These are phyloP conservation scores for Lithophane socia DNA, from an alignment of 2,888 invertebrate genomes.

Conservation along the genomic window DNA sequence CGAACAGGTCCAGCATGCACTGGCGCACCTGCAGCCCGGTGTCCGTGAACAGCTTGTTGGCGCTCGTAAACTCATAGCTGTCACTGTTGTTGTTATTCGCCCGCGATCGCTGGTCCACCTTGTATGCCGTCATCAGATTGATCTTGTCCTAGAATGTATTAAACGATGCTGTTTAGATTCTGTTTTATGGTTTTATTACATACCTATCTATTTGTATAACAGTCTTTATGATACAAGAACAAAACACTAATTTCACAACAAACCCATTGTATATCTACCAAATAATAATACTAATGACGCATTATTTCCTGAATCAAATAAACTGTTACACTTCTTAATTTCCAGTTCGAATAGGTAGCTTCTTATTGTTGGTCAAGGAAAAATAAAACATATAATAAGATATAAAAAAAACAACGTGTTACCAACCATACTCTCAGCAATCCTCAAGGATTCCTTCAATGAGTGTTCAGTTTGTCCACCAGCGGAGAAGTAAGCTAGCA, in stretches of 20 bases:
- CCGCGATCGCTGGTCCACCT: slow-evolving; percentile 92
- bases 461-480: slow-evolving; percentile 93
- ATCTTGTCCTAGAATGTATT: slow-evolving; percentile 91
- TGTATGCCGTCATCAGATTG: slow-evolving; percentile 93
- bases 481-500: slow-evolving; percentile 95
- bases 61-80: slow-evolving; percentile 93
- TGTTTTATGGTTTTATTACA: background rate
- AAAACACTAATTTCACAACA: background rate
- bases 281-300: background rate
- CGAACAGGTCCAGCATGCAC: slow-evolving; percentile 92
- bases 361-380: background rate
- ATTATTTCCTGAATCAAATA: slow-evolving; percentile 5
- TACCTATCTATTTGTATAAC: background rate
- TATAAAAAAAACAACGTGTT: background rate
- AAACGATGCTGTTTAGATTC: background rate
- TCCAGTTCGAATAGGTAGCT: background rate
- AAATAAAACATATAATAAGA: background rate
- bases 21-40: slow-evolving; percentile 90
- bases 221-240: background rate
- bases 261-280: background rate
- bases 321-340: background rate
- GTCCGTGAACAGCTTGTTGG: slow-evolving; percentile 94
- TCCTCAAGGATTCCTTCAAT: slow-evolving; percentile 91
- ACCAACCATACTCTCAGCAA: slow-evolving; percentile 90
- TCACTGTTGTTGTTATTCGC: slow-evolving; percentile 88